These are phyloP conservation scores for Platichthys stellatus DNA, from an alignment of 2,113 vertebrate species.

Conservation along the genomic window DNA sequence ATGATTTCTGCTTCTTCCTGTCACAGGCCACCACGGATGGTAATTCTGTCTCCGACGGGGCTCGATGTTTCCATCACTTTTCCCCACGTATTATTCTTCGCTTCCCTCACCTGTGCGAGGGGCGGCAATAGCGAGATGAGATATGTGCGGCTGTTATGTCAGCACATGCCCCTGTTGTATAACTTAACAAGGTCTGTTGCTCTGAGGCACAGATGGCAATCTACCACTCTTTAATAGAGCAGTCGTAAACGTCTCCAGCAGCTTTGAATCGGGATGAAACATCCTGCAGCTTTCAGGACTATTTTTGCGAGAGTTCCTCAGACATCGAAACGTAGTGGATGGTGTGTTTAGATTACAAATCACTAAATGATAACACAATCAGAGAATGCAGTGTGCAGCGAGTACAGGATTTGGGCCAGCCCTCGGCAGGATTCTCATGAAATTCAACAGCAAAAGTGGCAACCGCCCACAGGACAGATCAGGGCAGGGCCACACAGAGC, in stretches of 20 bases:
- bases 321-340: not conserved
- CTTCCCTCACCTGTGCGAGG: constrained; percentile 24
- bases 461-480: constrained; percentile 10
- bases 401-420: not conserved
- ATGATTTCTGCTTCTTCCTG: not conserved
- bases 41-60: not conserved
- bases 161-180: constrained; percentile 70
- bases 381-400: constrained; percentile 1
- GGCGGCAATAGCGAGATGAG: constrained; percentile 28
- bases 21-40: too few species aligned
- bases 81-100: not conserved
- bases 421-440: constrained; percentile 5
- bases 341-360: not conserved
- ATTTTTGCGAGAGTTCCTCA: not conserved
- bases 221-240: constrained; percentile 44
- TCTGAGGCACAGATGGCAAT: constrained; percentile 61
- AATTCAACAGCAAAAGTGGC: constrained; percentile 17
- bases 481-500: not conserved
- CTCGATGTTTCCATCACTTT: constrained; percentile 15
- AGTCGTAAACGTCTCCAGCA: constrained; percentile 49
- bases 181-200: constrained; percentile 70
- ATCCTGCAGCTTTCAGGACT: constrained; percentile 6
- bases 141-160: constrained; percentile 56
- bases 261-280: constrained; percentile 40
- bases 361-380: not conserved